Evolutionary conservation across 2,888 invertebrate species (phyloP), one percentile per base, ranked within the genome.

Genomic region (Amblyteles armatorius): DNA sequence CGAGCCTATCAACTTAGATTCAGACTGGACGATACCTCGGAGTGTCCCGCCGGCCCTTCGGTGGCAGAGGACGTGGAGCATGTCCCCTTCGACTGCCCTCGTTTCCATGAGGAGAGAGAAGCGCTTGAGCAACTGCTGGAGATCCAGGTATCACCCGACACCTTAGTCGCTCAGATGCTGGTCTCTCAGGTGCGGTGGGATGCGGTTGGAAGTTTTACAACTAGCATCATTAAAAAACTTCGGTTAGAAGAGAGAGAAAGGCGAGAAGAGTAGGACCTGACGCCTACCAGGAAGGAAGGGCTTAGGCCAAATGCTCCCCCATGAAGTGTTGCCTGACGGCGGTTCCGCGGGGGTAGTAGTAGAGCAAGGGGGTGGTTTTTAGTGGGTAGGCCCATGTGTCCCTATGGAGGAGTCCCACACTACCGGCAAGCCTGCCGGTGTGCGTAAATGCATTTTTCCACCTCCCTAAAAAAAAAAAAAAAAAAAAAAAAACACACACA

Each of bases 11-110:
- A 67, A 4, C 22, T 67, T 29, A 33, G 69, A 1, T 80, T 81
- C 22, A 16, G 22, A 16, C 74, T 71, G 7, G 80, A 84, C n/a
- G 81, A 82, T 48, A 44, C 71, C 22, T 29, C 81, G 26, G 67
- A 68, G 6, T 86, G 87, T 48, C 84, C 86, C 11, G 65, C 76
- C 11, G 72, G 87, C 29, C 19, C 26, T 33, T 4, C 19, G 2
- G 80, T 22, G 22, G 22, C 22, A 22, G 22, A 22, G 22, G 22
- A 22, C 22, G 22, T 22, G 22, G 22, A 22, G 22, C 22, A 22
- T 22, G 22, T 22, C 22, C 1, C 1, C 22, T 22, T 22, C 22
- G 22, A 22, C 22, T 22, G 22, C 22, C 22, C 22, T 22, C 22
- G 22, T 22, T 22, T 22, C 22, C 22, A n/a, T n/a, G n/a, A 22